Conservation (phyloP, 37 sponge, comb jelly and placozoan genomes). For the Beroe ovata region DNA sequence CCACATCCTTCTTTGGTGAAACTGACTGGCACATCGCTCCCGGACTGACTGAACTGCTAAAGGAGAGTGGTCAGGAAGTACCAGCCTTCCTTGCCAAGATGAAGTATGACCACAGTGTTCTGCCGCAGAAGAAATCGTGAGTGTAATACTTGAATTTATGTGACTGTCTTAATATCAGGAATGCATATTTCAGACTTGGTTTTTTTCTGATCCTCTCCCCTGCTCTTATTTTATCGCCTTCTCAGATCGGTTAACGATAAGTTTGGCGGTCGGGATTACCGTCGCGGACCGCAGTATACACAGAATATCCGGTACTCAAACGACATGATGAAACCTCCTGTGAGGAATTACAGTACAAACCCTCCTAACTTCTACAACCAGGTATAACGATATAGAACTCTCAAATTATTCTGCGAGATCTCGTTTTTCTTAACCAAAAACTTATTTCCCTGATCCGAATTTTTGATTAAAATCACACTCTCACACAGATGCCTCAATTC, state of each 20-base stretch:
- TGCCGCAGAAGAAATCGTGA: constrained; percentile 58
- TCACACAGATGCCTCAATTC: constrained; percentile 12
- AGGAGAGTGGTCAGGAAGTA: constrained; percentile 56
- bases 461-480: too few relatives aligned
- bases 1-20: constrained; percentile 60
- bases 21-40: constrained; percentile 65
- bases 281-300: constrained; percentile 54
- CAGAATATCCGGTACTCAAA: constrained; percentile 18
- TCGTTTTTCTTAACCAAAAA: too few relatives aligned
- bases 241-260: constrained; percentile 23
- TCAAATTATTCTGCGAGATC: too few relatives aligned
- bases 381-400: too few relatives aligned
- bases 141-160: too few relatives aligned
- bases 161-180: too few relatives aligned
- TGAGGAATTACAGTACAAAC: constrained; percentile 33
- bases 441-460: too few relatives aligned
- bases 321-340: neutral
- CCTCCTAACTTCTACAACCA: constrained; percentile 65
- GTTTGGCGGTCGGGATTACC: constrained; percentile 53
- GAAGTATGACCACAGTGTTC: constrained; percentile 17
- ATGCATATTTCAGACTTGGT: too few relatives aligned
- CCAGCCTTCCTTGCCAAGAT: constrained; percentile 51
- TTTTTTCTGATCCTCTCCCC: too few relatives aligned
- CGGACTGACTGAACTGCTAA: constrained; percentile 63
- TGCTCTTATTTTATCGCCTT: neutral